These are phyloP conservation scores for Phataginus tricuspis DNA, from an alignment of 2,797 vertebrate species.

Conservation along the genomic window DNA sequence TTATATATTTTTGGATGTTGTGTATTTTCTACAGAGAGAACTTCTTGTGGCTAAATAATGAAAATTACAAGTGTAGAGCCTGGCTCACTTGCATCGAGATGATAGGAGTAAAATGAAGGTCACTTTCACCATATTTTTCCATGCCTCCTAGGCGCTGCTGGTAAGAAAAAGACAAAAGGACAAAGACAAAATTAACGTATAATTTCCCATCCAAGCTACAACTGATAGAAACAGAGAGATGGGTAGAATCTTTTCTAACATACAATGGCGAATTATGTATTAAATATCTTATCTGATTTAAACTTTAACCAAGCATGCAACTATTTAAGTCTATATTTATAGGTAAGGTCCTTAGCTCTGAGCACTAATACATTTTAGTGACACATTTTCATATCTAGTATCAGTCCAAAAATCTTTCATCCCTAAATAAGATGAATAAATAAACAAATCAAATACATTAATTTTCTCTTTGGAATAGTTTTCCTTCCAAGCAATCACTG, in stretches of 20 bases:
- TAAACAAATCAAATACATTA: constrained; percentile 82
- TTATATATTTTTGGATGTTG: constrained; percentile 32
- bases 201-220: constrained; percentile 80
- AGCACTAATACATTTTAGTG: constrained; percentile 71
- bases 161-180: constrained; percentile 86
- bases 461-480: constrained; percentile 80
- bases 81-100: constrained; percentile 84
- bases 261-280: constrained; percentile 56
- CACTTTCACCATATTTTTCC: constrained; percentile 83
- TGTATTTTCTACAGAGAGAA: constrained; percentile 75
- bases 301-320: constrained; percentile 51
- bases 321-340: constrained; percentile 71
- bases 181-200: constrained; percentile 85
- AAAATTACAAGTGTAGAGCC: constrained; percentile 80
- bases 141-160: constrained; percentile 82
- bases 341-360: constrained; percentile 12
- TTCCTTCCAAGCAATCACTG: constrained; percentile 74
- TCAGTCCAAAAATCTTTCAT: constrained; percentile 70
- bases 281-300: constrained; percentile 76
- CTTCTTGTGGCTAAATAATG: constrained; percentile 79
- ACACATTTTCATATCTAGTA: constrained; percentile 65
- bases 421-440: constrained; percentile 79
- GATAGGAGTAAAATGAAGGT: constrained; percentile 85
- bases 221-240: constrained; percentile 69
- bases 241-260: constrained; percentile 68